Evolutionary conservation across 2,888 invertebrate species (phyloP), one percentile per base, ranked within the genome.

Genomic region (Ypsolopha sequella): DNA sequence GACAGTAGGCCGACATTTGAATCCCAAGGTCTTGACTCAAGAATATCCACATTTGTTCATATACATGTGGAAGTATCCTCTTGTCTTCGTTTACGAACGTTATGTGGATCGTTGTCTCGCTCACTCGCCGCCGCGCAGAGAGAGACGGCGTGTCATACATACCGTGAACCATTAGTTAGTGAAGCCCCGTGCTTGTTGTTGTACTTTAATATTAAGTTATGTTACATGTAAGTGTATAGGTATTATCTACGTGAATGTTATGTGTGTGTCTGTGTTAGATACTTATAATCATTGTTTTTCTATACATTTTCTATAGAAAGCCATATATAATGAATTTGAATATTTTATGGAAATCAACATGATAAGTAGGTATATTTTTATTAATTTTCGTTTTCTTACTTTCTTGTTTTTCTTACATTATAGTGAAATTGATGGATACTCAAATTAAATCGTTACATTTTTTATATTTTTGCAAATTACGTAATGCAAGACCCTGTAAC

Each of bases 211-310:
- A 13, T 52, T 65, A 65, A 65, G 65, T 52, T 41, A 50, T 61
- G 63, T 57, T 55, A 52, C 55, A 61, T 60, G 62, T 60, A 62
- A 58, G 58, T 56, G 52, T 56, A 58, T 54, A 56, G 55, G 51
- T 54, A 48, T 33, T 51, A 44, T 41, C 46, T 43, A 13, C 43
- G 8, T 43, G 50, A 53, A 52, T 54, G 52, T 45, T 53, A 36
- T 51, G 36, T 43, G 43, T 11, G 56, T 56, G 55, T 49, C 51
- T 36, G 45, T 36, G 41, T 51, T 51, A 51, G 45, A 43, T 46
- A 44, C 51, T 35, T 48, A 50, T 43, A n/a, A 33, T 24, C 34
- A 10, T 45, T 9, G 33, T 45, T 34, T 24, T 33, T n/a, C n/a
- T 9, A 34, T 24, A 24, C 4, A 24, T 24, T 24, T 24, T 24